Percentiles rank a stretch among this genome's conserved stretches.
These are phyloP conservation scores for Zaprionus capensis DNA, from an alignment of 1,140 invertebrate species.

Conservation along the genomic window DNA sequence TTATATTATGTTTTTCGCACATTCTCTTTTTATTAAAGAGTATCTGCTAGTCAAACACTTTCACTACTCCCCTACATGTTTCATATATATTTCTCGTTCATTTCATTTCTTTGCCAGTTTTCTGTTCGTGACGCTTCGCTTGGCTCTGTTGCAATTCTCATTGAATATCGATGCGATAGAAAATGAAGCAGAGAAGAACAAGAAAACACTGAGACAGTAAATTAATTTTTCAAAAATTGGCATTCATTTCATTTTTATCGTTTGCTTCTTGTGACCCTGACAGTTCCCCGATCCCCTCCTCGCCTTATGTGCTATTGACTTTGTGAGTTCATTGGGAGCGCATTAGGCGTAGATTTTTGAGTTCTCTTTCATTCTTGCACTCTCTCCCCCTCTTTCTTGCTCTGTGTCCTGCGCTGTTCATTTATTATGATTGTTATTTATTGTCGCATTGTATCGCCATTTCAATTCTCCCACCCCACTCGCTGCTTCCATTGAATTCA, in stretches of 20 bases:
- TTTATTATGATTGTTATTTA: slow-evolving; percentile 57
- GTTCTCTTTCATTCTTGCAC: neutral
- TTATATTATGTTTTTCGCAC: neutral
- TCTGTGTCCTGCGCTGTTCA: slow-evolving; percentile 36
- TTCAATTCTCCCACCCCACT: neutral
- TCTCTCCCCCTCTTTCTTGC: neutral
- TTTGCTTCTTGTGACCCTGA: slow-evolving; percentile 19
- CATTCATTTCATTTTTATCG: slow-evolving; percentile 63
- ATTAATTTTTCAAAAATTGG: slow-evolving; percentile 70
- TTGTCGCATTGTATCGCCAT: slow-evolving; percentile 46
- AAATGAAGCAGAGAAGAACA: slow-evolving; percentile 3
- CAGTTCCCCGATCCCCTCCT: neutral
- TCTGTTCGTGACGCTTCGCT: slow-evolving; percentile 31
- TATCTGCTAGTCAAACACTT: neutral
- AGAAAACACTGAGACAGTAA: slow-evolving; percentile 58
- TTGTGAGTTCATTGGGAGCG: slow-evolving; percentile 42
- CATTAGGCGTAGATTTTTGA: slow-evolving; percentile 54
- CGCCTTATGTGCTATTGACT: slow-evolving; percentile 9
- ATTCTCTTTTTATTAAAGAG: neutral
- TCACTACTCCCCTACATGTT: neutral
- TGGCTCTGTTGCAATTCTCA: slow-evolving; percentile 57
- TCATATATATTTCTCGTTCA: slow-evolving; percentile 18
- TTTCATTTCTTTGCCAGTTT: slow-evolving; percentile 10
- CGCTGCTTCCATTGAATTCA: slow-evolving; percentile 41
- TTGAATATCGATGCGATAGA: slow-evolving; percentile 59